Percentiles rank a stretch among this genome's conserved stretches.
Evolutionary conservation across 2,888 invertebrate species (phyloP).

Genomic region (Lagria hirta): DNA sequence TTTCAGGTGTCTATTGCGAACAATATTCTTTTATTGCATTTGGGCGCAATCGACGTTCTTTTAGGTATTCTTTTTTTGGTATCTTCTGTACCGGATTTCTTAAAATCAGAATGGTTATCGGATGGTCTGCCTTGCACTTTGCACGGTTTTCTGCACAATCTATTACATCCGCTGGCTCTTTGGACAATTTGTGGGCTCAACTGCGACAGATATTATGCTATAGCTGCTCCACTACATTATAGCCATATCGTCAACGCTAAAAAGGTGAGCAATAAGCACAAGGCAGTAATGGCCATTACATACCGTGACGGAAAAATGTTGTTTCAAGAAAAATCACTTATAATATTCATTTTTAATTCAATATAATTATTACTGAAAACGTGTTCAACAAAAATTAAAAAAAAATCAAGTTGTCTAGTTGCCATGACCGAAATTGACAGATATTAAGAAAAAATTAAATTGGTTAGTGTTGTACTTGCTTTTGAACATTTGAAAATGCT

Average conservation of each 20-base stretch:
- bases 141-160: slow-evolving; percentile 68
- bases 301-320: too few relatives aligned
- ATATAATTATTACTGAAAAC: too few relatives aligned
- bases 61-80: slow-evolving; percentile 64
- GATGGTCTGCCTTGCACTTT: slow-evolving; percentile 62
- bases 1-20: slow-evolving; percentile 67
- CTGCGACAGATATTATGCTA: slow-evolving; percentile 78
- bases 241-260: slow-evolving; percentile 72
- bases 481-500: too few relatives aligned
- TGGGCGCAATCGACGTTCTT: slow-evolving; percentile 70
- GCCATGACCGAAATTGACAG: too few relatives aligned
- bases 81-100: slow-evolving; percentile 58
- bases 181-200: slow-evolving; percentile 82
- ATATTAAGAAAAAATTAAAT: too few relatives aligned
- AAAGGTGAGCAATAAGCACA: too few relatives aligned
- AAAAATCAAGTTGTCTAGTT: too few relatives aligned
- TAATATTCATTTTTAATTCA: too few relatives aligned
- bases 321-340: too few relatives aligned
- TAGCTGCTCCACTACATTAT: slow-evolving; percentile 78
- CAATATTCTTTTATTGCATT: slow-evolving; percentile 70
- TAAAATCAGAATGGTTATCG: slow-evolving; percentile 53
- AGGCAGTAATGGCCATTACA: too few relatives aligned
- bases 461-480: too few relatives aligned
- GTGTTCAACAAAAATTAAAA: too few relatives aligned
- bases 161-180: slow-evolving; percentile 72